phyloP scores from a whole-genome alignment of 1,140 invertebrate genomes.

The Berghia stephanieae region DNA sequence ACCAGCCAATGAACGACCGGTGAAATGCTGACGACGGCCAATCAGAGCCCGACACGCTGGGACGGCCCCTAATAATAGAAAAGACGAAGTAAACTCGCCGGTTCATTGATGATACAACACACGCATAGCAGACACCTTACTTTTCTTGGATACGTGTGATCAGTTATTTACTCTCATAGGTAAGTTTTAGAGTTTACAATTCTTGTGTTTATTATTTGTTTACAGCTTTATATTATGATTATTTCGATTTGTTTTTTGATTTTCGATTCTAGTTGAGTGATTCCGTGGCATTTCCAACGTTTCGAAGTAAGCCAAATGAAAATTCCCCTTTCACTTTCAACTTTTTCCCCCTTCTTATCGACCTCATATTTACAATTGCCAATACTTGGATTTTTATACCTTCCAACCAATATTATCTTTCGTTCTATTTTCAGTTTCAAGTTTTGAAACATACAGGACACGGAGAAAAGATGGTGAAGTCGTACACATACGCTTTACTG shows the following conservation, averaged over 20 bases:
- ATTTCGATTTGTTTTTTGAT: too few species aligned
- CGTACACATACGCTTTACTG: constrained; percentile 18
- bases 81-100: too few species aligned
- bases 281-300: too few species aligned
- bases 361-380: too few species aligned
- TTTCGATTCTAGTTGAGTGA: too few species aligned
- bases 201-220: too few species aligned
- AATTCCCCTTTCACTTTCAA: too few species aligned
- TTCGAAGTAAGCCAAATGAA: too few species aligned
- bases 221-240: background rate
- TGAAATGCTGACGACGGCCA: constrained; percentile 25
- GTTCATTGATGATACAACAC: background rate
- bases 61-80: too few species aligned
- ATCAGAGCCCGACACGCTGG: constrained; percentile 34
- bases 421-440: background rate
- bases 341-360: too few species aligned
- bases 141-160: background rate
- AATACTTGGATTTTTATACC: background rate
- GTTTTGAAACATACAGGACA: background rate
- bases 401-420: background rate
- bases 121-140: constrained; percentile 11
- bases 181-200: too few species aligned
- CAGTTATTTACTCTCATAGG: too few species aligned
- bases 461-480: constrained; percentile 23
- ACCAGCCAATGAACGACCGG: background rate